These are phyloP conservation scores for Tolmerus cingulatus DNA, from an alignment of 2,888 invertebrate genomes.

Conservation along the genomic window DNA sequence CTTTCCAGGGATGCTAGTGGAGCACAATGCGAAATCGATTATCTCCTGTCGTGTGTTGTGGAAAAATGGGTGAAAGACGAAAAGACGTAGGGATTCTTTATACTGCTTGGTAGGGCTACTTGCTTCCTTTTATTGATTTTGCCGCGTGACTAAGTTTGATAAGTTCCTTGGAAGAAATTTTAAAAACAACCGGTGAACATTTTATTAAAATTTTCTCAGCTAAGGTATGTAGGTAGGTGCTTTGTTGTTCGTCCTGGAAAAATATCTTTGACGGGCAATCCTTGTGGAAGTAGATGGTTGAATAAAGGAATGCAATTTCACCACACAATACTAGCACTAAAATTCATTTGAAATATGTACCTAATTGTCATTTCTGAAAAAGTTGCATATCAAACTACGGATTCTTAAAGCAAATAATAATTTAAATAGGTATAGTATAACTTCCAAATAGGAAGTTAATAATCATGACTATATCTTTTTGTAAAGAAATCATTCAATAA, in stretches of 20 bases:
- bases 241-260: background rate
- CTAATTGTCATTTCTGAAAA: too few species aligned
- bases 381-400: too few species aligned
- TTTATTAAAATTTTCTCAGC: background rate
- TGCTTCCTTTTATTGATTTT: background rate
- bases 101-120: background rate
- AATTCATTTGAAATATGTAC: background rate
- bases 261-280: background rate
- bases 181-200: background rate
- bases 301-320: background rate
- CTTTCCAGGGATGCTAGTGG: background rate
- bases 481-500: too few species aligned
- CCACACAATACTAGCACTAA: background rate
- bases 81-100: background rate
- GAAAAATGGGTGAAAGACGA: background rate
- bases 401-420: too few species aligned
- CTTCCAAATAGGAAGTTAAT: too few species aligned
- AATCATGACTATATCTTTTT: too few species aligned
- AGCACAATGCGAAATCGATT: background rate
- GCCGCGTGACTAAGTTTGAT: background rate
- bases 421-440: too few species aligned
- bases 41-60: background rate
- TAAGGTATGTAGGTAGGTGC: background rate
- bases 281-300: background rate
- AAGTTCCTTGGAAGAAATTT: background rate